Conservation (phyloP, 92 coral and sea anemone genomes). For the Parazoanthus swiftii region DNA sequence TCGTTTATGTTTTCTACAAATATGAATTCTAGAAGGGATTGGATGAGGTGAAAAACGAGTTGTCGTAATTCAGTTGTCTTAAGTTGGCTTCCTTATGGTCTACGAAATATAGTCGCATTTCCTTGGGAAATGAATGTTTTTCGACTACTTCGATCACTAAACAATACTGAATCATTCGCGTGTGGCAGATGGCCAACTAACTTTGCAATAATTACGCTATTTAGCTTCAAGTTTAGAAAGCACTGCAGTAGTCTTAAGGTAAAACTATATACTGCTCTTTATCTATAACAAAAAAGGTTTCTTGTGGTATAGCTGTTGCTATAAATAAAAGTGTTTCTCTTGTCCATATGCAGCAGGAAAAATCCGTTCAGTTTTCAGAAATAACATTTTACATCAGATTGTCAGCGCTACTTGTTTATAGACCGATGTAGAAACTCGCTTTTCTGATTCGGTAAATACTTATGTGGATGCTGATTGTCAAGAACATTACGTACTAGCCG, state of each 20-base stretch:
- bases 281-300: not conserved
- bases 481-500: not conserved
- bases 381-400: not conserved
- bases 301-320: not conserved
- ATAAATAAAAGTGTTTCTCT: too few species aligned
- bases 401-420: not conserved
- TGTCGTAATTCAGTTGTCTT: too few species aligned
- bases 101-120: not conserved
- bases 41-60: too few species aligned
- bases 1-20: too few species aligned
- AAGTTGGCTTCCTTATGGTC: not conserved
- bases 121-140: not conserved
- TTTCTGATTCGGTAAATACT: not conserved
- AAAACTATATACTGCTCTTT: not conserved
- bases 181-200: constrained; percentile 15
- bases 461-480: not conserved
- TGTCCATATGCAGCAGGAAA: not conserved
- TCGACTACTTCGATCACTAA: not conserved
- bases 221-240: not conserved
- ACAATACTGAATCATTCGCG: not conserved
- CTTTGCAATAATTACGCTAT: constrained; percentile 6
- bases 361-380: not conserved
- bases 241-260: not conserved
- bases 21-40: too few species aligned
- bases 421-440: not conserved